Base-by-base conservation (phyloP, 2,888 invertebrate genomes). In the Altica lythri region DNA sequence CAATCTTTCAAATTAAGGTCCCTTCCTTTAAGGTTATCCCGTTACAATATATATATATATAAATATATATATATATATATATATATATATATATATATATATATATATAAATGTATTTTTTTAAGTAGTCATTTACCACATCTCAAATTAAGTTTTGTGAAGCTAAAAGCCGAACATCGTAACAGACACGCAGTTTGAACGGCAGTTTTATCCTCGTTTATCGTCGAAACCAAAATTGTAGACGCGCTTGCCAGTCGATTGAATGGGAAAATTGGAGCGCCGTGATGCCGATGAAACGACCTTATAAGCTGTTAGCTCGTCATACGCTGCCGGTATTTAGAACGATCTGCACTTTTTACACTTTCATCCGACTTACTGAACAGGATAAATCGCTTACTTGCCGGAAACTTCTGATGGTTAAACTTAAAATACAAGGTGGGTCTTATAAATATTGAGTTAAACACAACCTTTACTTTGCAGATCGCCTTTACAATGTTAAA, bases 231-330 rank as follows among this genome's bases (percentile, higher is more conserved):
- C 66, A 63, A 66, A 71, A 70, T 68, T 68, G 70, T 68, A 63
- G 65, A 56, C 60, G 60, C 61, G 68, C 68, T 72, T 67, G 40
- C 49, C 58, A 65, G 67, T 63, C 70, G 71, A 73, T 72, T 71
- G 72, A 72, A 72, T 71, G 72, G 64, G 72, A 72, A 72, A 72
- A 73, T 72, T 72, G 72, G 68, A 60, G 64, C 68, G 67, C 65
- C 70, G 67, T 65, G 64, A 60, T 57, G 59, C 60, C 63, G 59
- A 64, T 63, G 58, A 65, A 71, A 72, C 68, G 67, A 68, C 64
- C 68, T 69, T 67, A 71, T 72, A 72, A 72, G 70, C 68, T 67
- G 65, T 69, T 69, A 70, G 57, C 59, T 64, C 64, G 62, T 68
- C 66, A 66, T 66, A 63, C 64, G 65, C 55, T 60, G 53, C 53